A percentile compares a stretch with the other conserved stretches of the same genome.
These are phyloP conservation scores for Bombus balteatus DNA, from an alignment of 1,140 invertebrate species.

Conservation along the genomic window DNA sequence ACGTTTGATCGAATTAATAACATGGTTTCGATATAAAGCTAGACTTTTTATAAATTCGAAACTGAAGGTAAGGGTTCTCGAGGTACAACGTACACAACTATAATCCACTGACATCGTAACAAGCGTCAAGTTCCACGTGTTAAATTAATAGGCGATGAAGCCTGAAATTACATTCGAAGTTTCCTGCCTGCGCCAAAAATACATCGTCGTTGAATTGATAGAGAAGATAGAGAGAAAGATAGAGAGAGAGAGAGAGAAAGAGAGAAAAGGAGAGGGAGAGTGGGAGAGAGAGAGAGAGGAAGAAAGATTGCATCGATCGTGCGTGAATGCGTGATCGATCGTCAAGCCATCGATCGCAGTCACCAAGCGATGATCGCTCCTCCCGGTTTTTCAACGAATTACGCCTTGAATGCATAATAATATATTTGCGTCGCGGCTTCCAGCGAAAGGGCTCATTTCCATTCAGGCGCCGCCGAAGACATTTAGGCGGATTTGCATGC, in stretches of 20 bases:
- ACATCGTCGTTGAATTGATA: neutral
- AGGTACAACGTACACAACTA: neutral
- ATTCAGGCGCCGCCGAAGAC: conserved; percentile 71
- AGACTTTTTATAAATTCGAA: neutral
- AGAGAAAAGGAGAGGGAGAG: neutral
- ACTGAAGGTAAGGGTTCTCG: neutral
- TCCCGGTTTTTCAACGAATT: conserved; percentile 66
- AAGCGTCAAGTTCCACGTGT: neutral
- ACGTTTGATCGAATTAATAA: neutral
- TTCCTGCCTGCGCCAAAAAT: conserved; percentile 56
- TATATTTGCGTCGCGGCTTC: conserved; percentile 57
- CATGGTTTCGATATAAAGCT: neutral
- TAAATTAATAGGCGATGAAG: conserved; percentile 17
- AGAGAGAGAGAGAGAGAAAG: conserved; percentile 2
- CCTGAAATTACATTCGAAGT: conserved; percentile 20
- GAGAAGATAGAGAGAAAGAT: neutral
- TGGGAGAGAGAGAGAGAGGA: conserved; percentile 15
- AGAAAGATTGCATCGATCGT: conserved; percentile 53
- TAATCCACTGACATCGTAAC: neutral
- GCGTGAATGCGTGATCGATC: conserved; percentile 76
- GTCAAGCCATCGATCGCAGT: conserved; percentile 70
- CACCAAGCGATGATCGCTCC: conserved; percentile 66
- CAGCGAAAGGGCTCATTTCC: conserved; percentile 70
- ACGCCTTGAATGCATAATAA: conserved; percentile 76
- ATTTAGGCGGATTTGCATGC: conserved; percentile 80